A percentile compares a stretch with the other conserved stretches of the same genome.
Evolutionary conservation across 2,888 invertebrate genomes (phyloP).

Genomic region (Suillia variegata): DNA sequence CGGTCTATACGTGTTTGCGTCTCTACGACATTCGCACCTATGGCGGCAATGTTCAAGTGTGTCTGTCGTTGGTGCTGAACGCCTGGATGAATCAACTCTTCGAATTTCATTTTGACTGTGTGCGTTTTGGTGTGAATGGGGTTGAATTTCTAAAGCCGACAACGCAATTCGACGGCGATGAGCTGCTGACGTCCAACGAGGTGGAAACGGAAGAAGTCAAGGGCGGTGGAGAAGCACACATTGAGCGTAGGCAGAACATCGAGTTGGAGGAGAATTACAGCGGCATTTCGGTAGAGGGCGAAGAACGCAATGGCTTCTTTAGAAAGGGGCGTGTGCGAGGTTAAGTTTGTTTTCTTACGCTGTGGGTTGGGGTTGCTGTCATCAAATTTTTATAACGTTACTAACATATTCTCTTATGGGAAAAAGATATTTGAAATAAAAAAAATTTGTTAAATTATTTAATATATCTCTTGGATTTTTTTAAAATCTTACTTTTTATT

Average conservation of each 20-base stretch:
- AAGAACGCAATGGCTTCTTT: background rate
- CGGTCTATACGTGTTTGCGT: conserved; percentile 38
- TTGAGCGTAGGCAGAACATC: background rate
- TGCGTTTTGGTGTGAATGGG: conserved; percentile 34
- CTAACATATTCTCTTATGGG: background rate
- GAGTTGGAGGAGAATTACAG: conserved; percentile 11
- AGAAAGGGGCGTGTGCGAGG: background rate
- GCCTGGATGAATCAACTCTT: conserved; percentile 31
- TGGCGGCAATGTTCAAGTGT: conserved; percentile 32
- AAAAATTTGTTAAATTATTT: no score
- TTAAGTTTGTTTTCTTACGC: background rate
- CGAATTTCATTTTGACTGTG: conserved; percentile 39
- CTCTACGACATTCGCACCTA: conserved; percentile 33
- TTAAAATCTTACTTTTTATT: no score
- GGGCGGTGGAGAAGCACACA: background rate
- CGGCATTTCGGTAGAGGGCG: conserved; percentile 15
- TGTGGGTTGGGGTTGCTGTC: background rate
- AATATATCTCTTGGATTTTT: no score
- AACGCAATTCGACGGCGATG: no score
- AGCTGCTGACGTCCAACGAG: background rate
- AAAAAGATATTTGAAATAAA: no score
- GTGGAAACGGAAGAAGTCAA: background rate
- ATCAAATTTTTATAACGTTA: no score
- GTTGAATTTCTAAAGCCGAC: conserved; percentile 22
- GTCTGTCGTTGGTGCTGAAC: conserved; percentile 37